Evolutionary conservation across 2,113 vertebrate species (phyloP).

Genomic region (Podiceps cristatus): DNA sequence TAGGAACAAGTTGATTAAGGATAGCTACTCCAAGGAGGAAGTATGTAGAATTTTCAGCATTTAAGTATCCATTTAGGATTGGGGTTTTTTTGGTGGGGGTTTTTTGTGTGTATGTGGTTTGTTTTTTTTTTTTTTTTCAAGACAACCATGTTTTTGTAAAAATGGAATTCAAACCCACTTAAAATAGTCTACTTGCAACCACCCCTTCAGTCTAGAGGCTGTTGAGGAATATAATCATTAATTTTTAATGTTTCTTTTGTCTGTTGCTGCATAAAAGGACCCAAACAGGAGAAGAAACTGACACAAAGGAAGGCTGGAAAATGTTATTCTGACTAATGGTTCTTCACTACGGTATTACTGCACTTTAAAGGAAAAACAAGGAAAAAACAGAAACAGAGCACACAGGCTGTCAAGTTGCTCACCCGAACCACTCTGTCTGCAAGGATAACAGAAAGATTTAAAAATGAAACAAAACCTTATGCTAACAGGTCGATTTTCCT

Average conservation of each 20-base stretch:
- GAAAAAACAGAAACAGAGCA: neutral
- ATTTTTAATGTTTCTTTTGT: conserved; percentile 61
- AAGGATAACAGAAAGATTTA: neutral
- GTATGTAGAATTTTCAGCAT: neutral
- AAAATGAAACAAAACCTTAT: neutral
- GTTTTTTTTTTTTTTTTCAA: neutral
- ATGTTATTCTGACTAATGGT: neutral
- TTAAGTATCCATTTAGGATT: neutral
- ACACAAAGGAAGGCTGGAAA: conserved; percentile 49
- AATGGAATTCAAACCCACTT: neutral
- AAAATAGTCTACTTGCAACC: neutral
- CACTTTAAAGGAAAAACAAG: neutral
- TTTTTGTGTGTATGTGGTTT: neutral
- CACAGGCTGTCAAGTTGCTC: neutral
- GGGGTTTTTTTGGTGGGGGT: no score
- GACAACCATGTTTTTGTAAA: neutral
- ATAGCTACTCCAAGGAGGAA: neutral
- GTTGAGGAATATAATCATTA: neutral
- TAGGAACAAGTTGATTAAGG: neutral
- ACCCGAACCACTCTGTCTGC: neutral
- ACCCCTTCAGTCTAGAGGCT: neutral
- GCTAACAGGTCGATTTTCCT: neutral
- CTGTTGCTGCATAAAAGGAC: neutral
- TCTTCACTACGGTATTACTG: neutral
- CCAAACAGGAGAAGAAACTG: neutral